These are phyloP conservation scores for Loripinus fragilis DNA, from an alignment of 2,888 invertebrate species.

Conservation along the genomic window DNA sequence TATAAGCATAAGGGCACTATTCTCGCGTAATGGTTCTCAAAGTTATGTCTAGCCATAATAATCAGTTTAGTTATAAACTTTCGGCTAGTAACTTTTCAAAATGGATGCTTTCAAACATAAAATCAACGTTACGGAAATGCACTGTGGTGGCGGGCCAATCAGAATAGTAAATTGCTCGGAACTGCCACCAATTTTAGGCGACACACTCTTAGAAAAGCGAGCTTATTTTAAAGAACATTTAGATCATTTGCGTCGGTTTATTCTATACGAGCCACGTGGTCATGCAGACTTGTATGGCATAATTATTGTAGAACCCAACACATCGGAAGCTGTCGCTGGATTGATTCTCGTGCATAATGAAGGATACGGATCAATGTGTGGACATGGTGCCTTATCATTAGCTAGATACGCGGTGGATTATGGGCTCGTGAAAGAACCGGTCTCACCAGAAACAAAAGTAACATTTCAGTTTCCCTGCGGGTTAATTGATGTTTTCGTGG, in stretches of 20 bases:
- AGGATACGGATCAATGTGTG: conserved; percentile 24
- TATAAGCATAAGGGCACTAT: no score
- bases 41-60: no score
- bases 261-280: conserved; percentile 83
- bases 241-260: conserved; percentile 75
- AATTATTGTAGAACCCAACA: conserved; percentile 76
- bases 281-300: conserved; percentile 83
- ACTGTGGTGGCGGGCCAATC: conserved; percentile 83
- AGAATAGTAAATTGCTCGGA: conserved; percentile 79
- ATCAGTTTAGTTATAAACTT: no score
- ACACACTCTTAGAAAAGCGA: conserved; percentile 80
- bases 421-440: conserved; percentile 12
- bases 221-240: conserved; percentile 65
- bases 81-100: no score
- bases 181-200: conserved; percentile 73
- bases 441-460: conserved; percentile 5
- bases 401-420: conserved; percentile 6
- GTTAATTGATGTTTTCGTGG: background rate
- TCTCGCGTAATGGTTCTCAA: no score
- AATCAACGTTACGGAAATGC: conserved; percentile 78
- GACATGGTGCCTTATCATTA: conserved; percentile 18
- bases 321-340: conserved; percentile 76
- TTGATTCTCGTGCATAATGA: conserved; percentile 19
- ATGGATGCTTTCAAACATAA: background rate
- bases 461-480: conserved; percentile 18